These are phyloP conservation scores for Hippopotamus amphibius DNA, from an alignment of 2,113 vertebrate genomes.

Conservation along the genomic window DNA sequence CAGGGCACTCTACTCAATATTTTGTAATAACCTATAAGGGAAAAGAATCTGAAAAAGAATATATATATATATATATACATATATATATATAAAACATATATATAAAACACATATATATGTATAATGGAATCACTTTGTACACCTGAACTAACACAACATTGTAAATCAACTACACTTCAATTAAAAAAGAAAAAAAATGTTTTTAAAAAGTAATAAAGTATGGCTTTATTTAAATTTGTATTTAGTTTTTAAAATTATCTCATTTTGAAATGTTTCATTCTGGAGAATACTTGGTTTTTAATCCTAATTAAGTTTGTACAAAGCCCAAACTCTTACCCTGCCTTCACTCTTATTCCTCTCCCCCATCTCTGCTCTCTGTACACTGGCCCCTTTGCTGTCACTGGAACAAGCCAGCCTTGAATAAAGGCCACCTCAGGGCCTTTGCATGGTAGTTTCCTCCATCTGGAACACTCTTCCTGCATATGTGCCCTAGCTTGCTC, in stretches of 20 bases:
- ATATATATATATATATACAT: not conserved
- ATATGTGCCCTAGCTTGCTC: not conserved
- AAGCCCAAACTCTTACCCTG: not conserved
- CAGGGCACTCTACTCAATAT: not conserved
- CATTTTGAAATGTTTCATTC: not conserved
- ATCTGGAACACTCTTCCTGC: not conserved
- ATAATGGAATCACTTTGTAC: no score
- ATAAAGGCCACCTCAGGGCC: not conserved
- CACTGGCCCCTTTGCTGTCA: not conserved
- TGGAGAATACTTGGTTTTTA: not conserved
- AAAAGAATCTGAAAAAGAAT: not conserved
- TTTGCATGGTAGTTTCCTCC: not conserved
- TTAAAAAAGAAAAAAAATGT: no score
- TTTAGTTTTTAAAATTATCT: not conserved
- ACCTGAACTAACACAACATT: no score
- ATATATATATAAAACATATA: no score
- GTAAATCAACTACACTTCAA: no score
- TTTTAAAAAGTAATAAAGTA: not conserved
- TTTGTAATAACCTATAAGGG: not conserved
- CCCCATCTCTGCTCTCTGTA: not conserved
- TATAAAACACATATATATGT: no score
- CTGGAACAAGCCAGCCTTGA: not conserved
- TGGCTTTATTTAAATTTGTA: constrained; percentile 28
- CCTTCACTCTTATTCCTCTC: not conserved
- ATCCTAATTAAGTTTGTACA: not conserved